Percentiles rank a stretch among this genome's conserved stretches.
Conservation (phyloP, 2,888 invertebrate genomes). For the Ennomos fuscantarius region DNA sequence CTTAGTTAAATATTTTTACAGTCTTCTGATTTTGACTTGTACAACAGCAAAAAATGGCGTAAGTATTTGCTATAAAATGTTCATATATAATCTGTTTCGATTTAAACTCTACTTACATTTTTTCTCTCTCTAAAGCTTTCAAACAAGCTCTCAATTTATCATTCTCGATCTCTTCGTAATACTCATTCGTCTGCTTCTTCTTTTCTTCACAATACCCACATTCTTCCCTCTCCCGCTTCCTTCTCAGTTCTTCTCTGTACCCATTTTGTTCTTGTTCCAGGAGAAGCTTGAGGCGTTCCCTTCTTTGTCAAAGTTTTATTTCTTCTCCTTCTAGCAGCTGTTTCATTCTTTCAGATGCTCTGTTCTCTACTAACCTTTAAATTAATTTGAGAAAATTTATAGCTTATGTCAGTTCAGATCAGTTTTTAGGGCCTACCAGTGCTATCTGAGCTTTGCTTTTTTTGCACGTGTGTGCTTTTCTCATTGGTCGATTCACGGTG, state of each 20-base stretch:
- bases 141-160: constrained; percentile 69
- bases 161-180: constrained; percentile 63
- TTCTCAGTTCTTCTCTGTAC: constrained; percentile 56
- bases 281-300: constrained; percentile 59
- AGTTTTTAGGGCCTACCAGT: too few relatives aligned
- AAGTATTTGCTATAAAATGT: too few relatives aligned
- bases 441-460: too few relatives aligned
- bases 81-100: too few relatives aligned
- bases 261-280: constrained; percentile 63
- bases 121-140: constrained; percentile 73
- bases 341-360: constrained; percentile 67
- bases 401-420: too few relatives aligned
- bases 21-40: neutral
- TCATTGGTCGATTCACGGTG: too few relatives aligned
- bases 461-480: too few relatives aligned
- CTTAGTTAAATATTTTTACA: neutral
- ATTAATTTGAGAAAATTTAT: neutral
- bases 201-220: constrained; percentile 64
- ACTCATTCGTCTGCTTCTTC: constrained; percentile 51
- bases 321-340: constrained; percentile 66
- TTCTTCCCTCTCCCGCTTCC: constrained; percentile 57
- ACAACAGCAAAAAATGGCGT: too few relatives aligned
- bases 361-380: constrained; percentile 67
- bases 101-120: constrained; percentile 77
- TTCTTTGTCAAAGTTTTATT: constrained; percentile 69